Conservation (phyloP, 2,888 invertebrate genomes). For the Abrostola triplasia region DNA sequence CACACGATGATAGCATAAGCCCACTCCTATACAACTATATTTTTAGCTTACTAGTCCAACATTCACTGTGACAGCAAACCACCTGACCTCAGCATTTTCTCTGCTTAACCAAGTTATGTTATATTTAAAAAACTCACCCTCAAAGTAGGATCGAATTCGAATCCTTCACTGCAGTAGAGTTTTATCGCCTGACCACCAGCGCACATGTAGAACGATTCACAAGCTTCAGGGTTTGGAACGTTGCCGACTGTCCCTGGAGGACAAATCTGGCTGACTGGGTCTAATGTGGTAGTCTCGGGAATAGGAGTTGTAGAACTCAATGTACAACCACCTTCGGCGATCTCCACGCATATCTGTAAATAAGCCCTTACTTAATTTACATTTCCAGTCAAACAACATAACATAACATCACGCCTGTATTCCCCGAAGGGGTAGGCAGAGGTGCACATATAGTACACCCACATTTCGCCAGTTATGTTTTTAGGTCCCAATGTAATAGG, state of each 20-base stretch:
- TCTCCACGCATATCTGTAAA: constrained; percentile 53
- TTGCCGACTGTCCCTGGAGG: constrained; percentile 38
- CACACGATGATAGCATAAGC: no score
- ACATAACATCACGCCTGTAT: no score
- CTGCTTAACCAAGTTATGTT: neutral
- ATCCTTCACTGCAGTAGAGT: constrained; percentile 58
- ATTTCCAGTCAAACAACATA: no score
- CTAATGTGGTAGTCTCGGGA: constrained; percentile 11
- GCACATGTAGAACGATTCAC: constrained; percentile 56
- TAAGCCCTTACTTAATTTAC: no score
- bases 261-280: constrained; percentile 16
- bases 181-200: constrained; percentile 52
- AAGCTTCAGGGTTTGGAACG: constrained; percentile 27
- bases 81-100: no score
- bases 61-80: no score
- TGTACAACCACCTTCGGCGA: constrained; percentile 62
- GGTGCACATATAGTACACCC: no score
- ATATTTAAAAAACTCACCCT: constrained; percentile 19
- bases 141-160: constrained; percentile 58
- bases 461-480: no score
- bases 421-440: no score
- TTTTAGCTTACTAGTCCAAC: no score
- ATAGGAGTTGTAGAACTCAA: constrained; percentile 16
- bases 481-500: no score
- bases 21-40: no score